phyloP scores from a whole-genome alignment of 2,888 invertebrate species.

The Perizoma flavofasciatum region DNA sequence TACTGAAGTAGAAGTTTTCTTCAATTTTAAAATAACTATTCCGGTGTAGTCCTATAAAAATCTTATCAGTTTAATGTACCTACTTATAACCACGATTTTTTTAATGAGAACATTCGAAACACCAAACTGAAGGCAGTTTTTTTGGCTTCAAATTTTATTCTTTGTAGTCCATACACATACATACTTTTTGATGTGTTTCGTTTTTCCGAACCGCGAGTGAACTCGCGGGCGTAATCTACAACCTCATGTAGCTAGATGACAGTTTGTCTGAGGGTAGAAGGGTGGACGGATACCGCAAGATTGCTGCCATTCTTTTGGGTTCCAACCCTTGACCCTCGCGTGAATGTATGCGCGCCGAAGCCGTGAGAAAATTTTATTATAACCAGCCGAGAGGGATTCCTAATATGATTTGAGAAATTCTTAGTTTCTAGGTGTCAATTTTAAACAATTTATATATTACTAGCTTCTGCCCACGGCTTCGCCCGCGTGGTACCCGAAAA shows the following conservation, averaged over 20 bases:
- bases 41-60: too few relatives aligned
- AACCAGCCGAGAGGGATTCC: conserved; percentile 24
- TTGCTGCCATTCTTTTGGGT: conserved; percentile 71
- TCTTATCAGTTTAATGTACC: too few relatives aligned
- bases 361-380: conserved; percentile 58
- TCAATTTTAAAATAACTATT: too few relatives aligned
- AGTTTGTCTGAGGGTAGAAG: conserved; percentile 56
- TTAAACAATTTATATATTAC: conserved; percentile 1
- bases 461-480: too few relatives aligned
- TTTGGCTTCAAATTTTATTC: too few relatives aligned
- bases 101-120: too few relatives aligned
- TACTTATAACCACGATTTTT: too few relatives aligned
- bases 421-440: background rate
- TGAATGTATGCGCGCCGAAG: conserved; percentile 43
- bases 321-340: conserved; percentile 52
- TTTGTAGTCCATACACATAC: too few relatives aligned
- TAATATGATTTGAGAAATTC: conserved; percentile 16
- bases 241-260: conserved; percentile 41
- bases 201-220: background rate
- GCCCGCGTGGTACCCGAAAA: too few relatives aligned
- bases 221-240: conserved; percentile 3
- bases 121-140: too few relatives aligned
- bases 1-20: too few relatives aligned
- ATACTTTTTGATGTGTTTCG: too few relatives aligned
- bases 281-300: conserved; percentile 65